Evolutionary conservation across 2,797 vertebrate genomes (phyloP).

Genomic region (Peromyscus aztecus): DNA sequence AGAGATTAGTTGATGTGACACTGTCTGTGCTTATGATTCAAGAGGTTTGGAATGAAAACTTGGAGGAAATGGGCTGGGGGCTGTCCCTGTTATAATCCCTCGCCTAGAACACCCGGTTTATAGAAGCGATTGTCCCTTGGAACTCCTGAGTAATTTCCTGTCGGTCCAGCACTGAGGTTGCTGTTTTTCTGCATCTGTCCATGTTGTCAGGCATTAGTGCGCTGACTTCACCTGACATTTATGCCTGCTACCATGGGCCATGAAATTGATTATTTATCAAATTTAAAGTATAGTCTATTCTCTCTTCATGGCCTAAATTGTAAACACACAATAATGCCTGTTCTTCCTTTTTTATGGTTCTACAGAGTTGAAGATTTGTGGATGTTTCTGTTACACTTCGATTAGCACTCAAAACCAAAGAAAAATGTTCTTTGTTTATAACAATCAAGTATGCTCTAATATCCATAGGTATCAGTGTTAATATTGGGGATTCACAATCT

Average conservation of each 20-base stretch:
- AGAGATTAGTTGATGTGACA: not conserved
- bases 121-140: not conserved
- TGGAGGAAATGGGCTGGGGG: not conserved
- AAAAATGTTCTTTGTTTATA: constrained; percentile 8
- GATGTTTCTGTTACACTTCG: not conserved
- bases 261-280: not conserved
- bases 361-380: not conserved
- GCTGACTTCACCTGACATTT: not conserved
- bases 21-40: not conserved
- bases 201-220: not conserved
- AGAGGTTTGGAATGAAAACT: not conserved
- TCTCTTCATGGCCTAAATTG: not conserved
- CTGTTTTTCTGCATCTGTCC: not conserved
- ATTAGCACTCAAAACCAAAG: constrained; percentile 42
- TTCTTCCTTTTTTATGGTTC: not conserved
- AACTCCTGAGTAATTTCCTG: not conserved
- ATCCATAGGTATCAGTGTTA: not conserved
- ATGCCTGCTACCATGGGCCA: not conserved
- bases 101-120: not conserved
- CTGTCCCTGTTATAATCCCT: not conserved
- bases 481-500: not conserved
- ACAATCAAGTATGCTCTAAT: not conserved
- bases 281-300: not conserved
- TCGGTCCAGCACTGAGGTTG: not conserved
- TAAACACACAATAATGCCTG: not conserved